Evolutionary conservation across 2,888 invertebrate species (phyloP), one percentile per base, ranked within the genome.

Genomic region (Proisotoma minuta): DNA sequence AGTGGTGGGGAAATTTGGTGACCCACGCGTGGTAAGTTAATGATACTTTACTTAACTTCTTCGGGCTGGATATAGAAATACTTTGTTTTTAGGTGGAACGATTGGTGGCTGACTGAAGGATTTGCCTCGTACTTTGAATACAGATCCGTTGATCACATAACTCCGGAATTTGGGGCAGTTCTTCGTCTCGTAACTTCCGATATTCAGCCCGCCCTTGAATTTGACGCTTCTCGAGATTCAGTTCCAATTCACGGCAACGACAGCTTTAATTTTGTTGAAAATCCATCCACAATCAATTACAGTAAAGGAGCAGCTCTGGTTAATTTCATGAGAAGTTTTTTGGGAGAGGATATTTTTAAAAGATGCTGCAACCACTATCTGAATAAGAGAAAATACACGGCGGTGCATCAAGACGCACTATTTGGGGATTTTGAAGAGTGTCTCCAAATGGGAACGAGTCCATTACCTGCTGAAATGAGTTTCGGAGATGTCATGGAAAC

Each of bases 401-500:
- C 60, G 2, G 64, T 60, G 12, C 23, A 60, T 39, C 64, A 64
- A 34, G 60, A 64, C 20, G 64, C 43, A 12, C 48, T 64, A 10
- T 64, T 64, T 24, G 28, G 43, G 2, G 57, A 57, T 40, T 2
- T 64, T 0, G 57, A 23, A 12, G 39, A 40, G 8, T 57, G 51
- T 10, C 24, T 57, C 5, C 10, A 15, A 1, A 27, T 3, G 1
- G 28, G 52, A 8, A 22, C 23, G 12, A 26, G 20, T 12, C 10
- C 49, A 2, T 53, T 54, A 10, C 26, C 43, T 2, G 26, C 28
- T 40, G 52, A 43, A 8, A 48, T 28, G 4, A 60, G 49, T 0
- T 48, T 64, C 10, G 53, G 57, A 18, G 60, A 60, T 47, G 58
- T 64, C 4, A 64, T 64, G 64, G 58, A 64, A 8, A 64, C 57